A percentile compares a stretch with the other conserved stretches of the same genome.
Evolutionary conservation across 2,888 invertebrate species (phyloP).

Genomic region (Melanargia galathea): DNA sequence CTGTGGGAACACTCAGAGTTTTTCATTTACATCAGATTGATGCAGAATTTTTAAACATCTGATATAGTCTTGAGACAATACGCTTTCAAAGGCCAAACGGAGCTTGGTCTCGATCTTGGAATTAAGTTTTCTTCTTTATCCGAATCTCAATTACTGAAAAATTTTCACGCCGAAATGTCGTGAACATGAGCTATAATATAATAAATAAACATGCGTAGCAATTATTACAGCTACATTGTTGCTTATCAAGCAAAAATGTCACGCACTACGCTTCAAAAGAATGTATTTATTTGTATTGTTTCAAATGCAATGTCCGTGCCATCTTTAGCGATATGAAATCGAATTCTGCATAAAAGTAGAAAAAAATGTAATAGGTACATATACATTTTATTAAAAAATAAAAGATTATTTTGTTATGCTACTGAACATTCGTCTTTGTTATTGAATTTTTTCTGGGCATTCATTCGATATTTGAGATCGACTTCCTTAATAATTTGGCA

Average conservation of each 20-base stretch:
- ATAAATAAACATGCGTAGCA: constrained; percentile 4
- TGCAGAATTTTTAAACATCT: too few species aligned
- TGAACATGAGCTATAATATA: background rate
- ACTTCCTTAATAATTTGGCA: background rate
- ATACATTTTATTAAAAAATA: too few species aligned
- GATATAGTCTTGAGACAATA: too few species aligned
- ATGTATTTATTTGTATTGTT: constrained; percentile 11
- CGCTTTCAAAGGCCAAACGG: background rate
- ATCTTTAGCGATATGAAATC: background rate
- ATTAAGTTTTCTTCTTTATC: background rate
- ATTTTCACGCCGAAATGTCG: background rate
- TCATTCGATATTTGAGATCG: background rate
- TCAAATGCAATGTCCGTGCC: background rate
- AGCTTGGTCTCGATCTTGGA: background rate
- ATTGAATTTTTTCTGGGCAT: background rate
- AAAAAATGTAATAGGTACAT: too few species aligned
- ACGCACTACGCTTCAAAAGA: background rate
- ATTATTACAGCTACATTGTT: constrained; percentile 3
- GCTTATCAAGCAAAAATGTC: constrained; percentile 16
- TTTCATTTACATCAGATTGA: too few species aligned
- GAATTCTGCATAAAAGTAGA: too few species aligned
- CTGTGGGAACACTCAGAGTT: too few species aligned
- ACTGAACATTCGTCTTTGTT: background rate
- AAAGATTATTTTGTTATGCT: too few species aligned
- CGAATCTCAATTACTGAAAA: background rate